Evolutionary conservation across 2,797 vertebrate genomes (phyloP), one percentile per base, ranked within the genome.

Genomic region (Phyllotis vaccarum): DNA sequence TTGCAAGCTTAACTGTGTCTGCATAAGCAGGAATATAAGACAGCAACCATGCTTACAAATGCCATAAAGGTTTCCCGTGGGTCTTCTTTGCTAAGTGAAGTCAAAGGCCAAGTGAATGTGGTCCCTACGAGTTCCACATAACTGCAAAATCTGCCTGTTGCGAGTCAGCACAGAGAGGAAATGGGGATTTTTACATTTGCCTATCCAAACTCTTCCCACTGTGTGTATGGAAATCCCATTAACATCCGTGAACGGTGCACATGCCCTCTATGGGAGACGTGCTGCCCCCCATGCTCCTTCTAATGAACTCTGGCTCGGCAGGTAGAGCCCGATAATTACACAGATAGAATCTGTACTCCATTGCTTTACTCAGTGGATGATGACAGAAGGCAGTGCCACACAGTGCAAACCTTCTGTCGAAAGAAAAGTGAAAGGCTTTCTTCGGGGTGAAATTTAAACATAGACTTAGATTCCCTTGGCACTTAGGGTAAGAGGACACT

Each of bases 291-390:
- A 83, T 5, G 80, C 54, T 89, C 80, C 86, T 66, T 70, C 22
- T 92, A 95, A 96, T 95, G 94, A 97, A 93, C 74, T 96, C 86
- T 79, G 94, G 94, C 89, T 96, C 96, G 60, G 97, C 92, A 96
- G 92, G 90, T 79, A 68, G 58, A 58, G 52, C 31, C 82, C 75
- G 56, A 82, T 93, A 97, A 94, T 97, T 93, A 93, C 66, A 56
- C 40, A 72, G 86, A 86, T 54, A 92, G 86, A 82, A 62, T 81
- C 37, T 81, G 68, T 31, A 34, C 43, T 83, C 74, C 86, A 93
- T 96, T 97, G 89, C 76, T 95, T 90, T 88, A n/a, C 82, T 76
- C 83, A 37, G 74, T 60, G 83, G 78, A 93, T 86, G 86, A 60
- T 94, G 86, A 24, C 72, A 74, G 10, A 80, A 70, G 94, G 79